Evolutionary conservation across 1,140 invertebrate species (phyloP).

Genomic region (Himalopsyche phryganea): DNA sequence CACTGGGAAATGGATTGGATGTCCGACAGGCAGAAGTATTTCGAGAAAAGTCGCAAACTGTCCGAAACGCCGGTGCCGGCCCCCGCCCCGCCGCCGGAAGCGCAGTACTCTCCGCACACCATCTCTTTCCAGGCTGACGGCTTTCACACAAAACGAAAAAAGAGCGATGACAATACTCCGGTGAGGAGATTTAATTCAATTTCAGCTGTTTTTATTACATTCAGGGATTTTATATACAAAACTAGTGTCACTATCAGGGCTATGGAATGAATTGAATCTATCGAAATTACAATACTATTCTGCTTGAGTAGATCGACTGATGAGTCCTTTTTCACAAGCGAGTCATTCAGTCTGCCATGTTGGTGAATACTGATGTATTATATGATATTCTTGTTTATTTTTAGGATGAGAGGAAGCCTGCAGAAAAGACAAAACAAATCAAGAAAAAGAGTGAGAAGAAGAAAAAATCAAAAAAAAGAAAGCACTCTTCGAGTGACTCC

Average conservation of each 20-base stretch:
- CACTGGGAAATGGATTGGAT: constrained; percentile 84
- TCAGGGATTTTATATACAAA: no score
- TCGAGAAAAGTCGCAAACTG: constrained; percentile 46
- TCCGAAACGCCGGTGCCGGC: constrained; percentile 24
- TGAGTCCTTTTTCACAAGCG: no score
- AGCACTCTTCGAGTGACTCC: constrained; percentile 48
- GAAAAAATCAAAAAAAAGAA: constrained; percentile 60
- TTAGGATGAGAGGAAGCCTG: constrained; percentile 18
- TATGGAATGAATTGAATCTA: no score
- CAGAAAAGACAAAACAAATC: constrained; percentile 8
- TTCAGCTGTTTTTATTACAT: no score
- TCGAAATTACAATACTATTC: no score
- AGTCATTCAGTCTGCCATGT: no score
- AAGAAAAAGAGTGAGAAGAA: constrained; percentile 55
- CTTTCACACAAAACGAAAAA: constrained; percentile 42
- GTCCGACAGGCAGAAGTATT: constrained; percentile 71
- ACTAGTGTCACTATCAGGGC: no score
- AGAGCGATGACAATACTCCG: constrained; percentile 6
- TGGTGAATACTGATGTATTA: no score
- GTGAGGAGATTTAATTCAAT: constrained; percentile 5
- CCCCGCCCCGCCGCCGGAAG: constrained; percentile 31
- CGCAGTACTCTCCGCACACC: constrained; percentile 44
- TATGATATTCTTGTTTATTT: no score
- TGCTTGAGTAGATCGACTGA: no score
- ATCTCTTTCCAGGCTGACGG: constrained; percentile 49